These are phyloP conservation scores for Venusia cambrica DNA, from an alignment of 2,888 invertebrate genomes.

Conservation along the genomic window DNA sequence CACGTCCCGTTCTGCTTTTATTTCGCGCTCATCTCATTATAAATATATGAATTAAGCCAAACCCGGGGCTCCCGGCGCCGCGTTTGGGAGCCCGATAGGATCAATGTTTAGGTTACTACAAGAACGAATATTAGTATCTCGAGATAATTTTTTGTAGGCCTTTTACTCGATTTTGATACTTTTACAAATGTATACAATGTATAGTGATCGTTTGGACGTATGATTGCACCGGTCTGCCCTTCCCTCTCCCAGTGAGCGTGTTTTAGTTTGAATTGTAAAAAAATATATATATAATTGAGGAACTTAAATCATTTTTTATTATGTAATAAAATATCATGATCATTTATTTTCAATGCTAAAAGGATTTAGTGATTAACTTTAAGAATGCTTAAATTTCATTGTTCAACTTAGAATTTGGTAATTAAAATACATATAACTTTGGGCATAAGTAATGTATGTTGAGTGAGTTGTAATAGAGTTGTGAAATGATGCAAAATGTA, in stretches of 20 bases:
- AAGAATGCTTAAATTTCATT: conserved; percentile 78
- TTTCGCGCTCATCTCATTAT: conserved; percentile 76
- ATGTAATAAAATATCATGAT: conserved; percentile 61
- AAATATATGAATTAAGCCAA: conserved; percentile 75
- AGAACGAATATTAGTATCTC: conserved; percentile 79
- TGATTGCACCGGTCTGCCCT: conserved; percentile 63
- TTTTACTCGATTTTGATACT: conserved; percentile 82
- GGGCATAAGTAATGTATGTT: conserved; percentile 68
- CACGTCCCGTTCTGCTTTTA: conserved; percentile 51
- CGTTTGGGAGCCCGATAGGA: conserved; percentile 61
- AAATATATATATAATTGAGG: conserved; percentile 55
- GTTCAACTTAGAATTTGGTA: conserved; percentile 74
- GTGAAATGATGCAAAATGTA: conserved; percentile 67
- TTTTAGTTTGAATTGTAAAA: conserved; percentile 76
- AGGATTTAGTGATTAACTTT: conserved; percentile 72
- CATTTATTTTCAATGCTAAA: conserved; percentile 75
- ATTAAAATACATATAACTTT: conserved; percentile 51
- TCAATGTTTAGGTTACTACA: conserved; percentile 77
- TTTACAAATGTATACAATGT: conserved; percentile 81
- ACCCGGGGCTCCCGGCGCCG: conserved; percentile 41
- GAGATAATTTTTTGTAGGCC: conserved; percentile 81
- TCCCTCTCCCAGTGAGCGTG: conserved; percentile 62
- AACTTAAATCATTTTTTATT: conserved; percentile 75
- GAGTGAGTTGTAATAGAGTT: conserved; percentile 71
- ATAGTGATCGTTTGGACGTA: conserved; percentile 78